Evolutionary conservation across 2,113 vertebrate species (phyloP), one percentile per base, ranked within the genome.

Genomic region (Misgurnus anguillicaudatus): DNA sequence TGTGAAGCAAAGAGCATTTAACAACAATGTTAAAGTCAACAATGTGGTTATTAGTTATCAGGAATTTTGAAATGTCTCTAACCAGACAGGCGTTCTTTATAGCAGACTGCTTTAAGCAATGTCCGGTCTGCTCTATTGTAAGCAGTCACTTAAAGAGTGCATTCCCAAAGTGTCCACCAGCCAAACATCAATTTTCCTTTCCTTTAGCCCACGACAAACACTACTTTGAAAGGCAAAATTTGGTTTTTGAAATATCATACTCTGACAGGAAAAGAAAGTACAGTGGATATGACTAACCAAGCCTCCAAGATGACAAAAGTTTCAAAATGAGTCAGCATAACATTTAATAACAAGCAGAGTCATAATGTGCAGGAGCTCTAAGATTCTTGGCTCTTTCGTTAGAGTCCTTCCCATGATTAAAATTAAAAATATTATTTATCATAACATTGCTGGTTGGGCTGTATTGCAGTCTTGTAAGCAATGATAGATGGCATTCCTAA

Each of bases 31-130:
- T 63, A 80, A 42, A n/a, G n/a, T 36, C 61, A 60, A 79, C 42
- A 38, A 61, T 19, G 62, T 78, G 58, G 31, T 55, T 74, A 61
- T 64, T 38, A 70, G 24, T 41, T 69, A 62, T 69, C 38, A 74
- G 68, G 19, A 45, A 38, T 9, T 68, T 68, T 78, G 36, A 58
- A 75, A 73, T 48, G 69, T 10, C 42, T 45, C 42, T 45, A 45
- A 45, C 47, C 64, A 64, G 63, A 24, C 65, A 68, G 47, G 64
- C 64, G 11, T 45, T 47, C 64, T 24, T 67, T 47, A 67, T 21
- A n/a, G 41, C 38, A 65, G 62, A 16, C 14, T 0, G 38, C 63
- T 65, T 9, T 0, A 47, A 47, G 65, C 13, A 41, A 45, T 24
- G 42, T n/a, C 19, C 65, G 42, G 65, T 24, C n/a, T 5, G 31